Conservation (phyloP, 2,113 vertebrate genomes). For the Falco punctatus region DNA sequence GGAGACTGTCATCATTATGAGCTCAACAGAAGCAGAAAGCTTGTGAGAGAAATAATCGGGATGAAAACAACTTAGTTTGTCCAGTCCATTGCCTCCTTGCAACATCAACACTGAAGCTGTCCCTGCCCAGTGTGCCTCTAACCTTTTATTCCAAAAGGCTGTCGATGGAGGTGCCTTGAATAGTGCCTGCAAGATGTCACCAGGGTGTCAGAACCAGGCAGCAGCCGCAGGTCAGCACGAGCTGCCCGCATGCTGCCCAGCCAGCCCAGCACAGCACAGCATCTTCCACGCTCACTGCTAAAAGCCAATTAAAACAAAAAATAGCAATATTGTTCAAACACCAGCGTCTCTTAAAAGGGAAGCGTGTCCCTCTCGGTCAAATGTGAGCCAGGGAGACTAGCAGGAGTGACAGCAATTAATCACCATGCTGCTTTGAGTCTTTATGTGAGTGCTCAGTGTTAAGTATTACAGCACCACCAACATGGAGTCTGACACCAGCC, state of each 20-base stretch:
- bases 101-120: background rate
- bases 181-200: background rate
- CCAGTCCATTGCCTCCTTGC: background rate
- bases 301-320: slow-evolving; percentile 46
- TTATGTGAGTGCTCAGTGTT: background rate
- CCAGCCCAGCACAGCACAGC: background rate
- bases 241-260: fast-evolving
- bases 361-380: background rate
- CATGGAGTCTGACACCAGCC: background rate
- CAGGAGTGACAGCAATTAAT: slow-evolving; percentile 37
- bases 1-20: background rate
- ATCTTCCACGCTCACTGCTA: fast-evolving
- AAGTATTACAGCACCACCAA: background rate
- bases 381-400: background rate
- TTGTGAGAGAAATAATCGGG: background rate
- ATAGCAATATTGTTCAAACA: background rate
- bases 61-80: background rate
- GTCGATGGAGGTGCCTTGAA: background rate
- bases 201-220: background rate
- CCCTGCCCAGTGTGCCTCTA: background rate
- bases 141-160: background rate
- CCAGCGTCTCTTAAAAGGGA: background rate
- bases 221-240: background rate
- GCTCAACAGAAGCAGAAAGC: background rate
- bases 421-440: background rate